A percentile compares a stretch with the other conserved stretches of the same genome.
These are phyloP conservation scores for Psittacus erithacus DNA, from an alignment of 2,113 vertebrate species.

Conservation along the genomic window DNA sequence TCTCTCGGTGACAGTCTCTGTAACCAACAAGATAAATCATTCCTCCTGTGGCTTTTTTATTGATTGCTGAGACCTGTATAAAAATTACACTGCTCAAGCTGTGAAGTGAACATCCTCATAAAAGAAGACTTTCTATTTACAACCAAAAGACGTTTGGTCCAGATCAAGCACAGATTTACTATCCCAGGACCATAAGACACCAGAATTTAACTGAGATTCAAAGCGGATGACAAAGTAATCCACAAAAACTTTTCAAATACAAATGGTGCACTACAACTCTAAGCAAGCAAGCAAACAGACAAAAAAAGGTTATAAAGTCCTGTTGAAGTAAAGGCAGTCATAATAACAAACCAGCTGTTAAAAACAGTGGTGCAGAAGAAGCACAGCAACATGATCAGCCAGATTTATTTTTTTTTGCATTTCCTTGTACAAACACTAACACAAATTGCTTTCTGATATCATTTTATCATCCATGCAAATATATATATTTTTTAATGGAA, in stretches of 20 bases:
- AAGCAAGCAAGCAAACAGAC: not conserved
- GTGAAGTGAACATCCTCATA: conserved; percentile 82
- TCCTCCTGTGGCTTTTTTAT: conserved; percentile 87
- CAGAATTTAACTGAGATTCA: conserved; percentile 59
- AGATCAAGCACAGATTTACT: conserved; percentile 74
- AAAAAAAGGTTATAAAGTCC: conserved; percentile 19
- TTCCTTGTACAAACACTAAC: not conserved
- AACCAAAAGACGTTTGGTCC: conserved; percentile 75
- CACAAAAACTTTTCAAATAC: conserved; percentile 20
- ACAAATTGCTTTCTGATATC: conserved; percentile 3
- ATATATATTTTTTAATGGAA: not conserved
- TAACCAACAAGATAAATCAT: conserved; percentile 92
- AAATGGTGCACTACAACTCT: not conserved
- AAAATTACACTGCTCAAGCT: conserved; percentile 82
- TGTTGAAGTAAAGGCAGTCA: conserved; percentile 29
- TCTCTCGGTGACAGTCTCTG: conserved; percentile 89
- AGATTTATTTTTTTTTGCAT: not conserved
- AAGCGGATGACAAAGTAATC: conserved; percentile 38
- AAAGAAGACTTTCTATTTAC: conserved; percentile 84
- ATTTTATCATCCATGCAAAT: not conserved
- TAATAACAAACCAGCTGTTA: conserved; percentile 52
- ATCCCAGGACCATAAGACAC: conserved; percentile 32
- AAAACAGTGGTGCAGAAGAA: conserved; percentile 29
- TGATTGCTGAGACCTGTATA: conserved; percentile 87
- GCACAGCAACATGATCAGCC: not conserved